phyloP scores from a whole-genome alignment of 2,113 vertebrate genomes.

The Spilogale gracilis region DNA sequence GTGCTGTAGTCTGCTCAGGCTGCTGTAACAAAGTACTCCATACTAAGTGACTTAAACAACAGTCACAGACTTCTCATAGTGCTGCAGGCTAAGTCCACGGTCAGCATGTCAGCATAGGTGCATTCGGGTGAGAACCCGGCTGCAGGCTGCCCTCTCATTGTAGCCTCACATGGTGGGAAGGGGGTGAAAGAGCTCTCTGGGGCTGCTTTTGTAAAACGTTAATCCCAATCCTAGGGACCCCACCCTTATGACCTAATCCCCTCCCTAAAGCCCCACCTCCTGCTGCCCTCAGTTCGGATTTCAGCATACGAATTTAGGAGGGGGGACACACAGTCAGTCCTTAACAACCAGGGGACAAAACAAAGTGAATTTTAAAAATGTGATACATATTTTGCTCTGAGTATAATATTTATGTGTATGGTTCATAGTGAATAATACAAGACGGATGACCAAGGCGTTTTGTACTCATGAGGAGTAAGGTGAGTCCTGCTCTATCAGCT shows the following conservation, averaged over 20 bases:
- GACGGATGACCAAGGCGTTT: not conserved
- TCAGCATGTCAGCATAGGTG: rapidly evolving
- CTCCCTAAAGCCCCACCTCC: not conserved
- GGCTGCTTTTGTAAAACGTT: not conserved
- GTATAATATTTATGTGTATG: not conserved
- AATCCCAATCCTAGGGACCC: not conserved
- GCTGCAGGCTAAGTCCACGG: not conserved
- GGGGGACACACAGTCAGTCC: not conserved
- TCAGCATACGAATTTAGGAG: not conserved
- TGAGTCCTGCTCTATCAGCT: not conserved
- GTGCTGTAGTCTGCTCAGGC: not conserved
- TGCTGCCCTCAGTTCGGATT: not conserved
- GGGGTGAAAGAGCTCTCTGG: not conserved
- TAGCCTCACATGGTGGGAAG: not conserved
- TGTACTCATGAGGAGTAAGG: not conserved
- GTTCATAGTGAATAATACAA: not conserved
- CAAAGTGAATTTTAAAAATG: conserved; percentile 18
- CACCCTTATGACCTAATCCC: not conserved
- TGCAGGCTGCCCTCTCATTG: not conserved
- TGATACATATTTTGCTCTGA: conserved; percentile 7
- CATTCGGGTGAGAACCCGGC: not conserved
- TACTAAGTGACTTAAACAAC: not conserved
- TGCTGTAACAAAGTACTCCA: not conserved
- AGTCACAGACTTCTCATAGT: not conserved
- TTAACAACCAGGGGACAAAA: not conserved